These are phyloP conservation scores for Knipowitschia caucasica DNA, from an alignment of 2,797 vertebrate genomes.

Conservation along the genomic window DNA sequence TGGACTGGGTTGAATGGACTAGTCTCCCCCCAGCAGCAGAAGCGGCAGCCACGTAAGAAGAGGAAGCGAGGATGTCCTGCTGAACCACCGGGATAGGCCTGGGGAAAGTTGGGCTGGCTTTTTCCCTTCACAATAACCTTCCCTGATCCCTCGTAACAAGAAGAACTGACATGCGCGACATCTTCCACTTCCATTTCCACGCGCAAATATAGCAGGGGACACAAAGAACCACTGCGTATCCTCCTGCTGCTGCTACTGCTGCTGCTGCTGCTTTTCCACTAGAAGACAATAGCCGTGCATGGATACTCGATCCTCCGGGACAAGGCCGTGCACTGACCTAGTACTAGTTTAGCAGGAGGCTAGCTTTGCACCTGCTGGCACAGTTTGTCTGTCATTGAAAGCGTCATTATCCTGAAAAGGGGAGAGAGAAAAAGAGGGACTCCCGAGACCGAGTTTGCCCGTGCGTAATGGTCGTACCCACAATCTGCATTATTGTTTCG, in stretches of 20 bases:
- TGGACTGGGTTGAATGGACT: constrained; percentile 78
- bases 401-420: constrained; percentile 17
- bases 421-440: too few species aligned
- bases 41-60: constrained; percentile 90
- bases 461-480: constrained; percentile 15
- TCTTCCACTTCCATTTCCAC: constrained; percentile 38
- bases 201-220: constrained; percentile 41
- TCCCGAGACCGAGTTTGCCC: constrained; percentile 9
- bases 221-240: constrained; percentile 52
- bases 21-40: too few species aligned
- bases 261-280: constrained; percentile 55
- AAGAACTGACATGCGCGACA: constrained; percentile 32
- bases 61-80: constrained; percentile 89
- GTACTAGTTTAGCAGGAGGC: constrained; percentile 57
- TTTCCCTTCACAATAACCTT: constrained; percentile 57
- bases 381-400: constrained; percentile 31
- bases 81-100: constrained; percentile 83
- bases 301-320: constrained; percentile 68
- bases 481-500: constrained; percentile 50
- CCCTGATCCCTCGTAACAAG: constrained; percentile 30
- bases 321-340: constrained; percentile 72
- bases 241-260: constrained; percentile 57
- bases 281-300: constrained; percentile 63
- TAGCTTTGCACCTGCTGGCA: constrained; percentile 68
- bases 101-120: constrained; percentile 77